These are phyloP conservation scores for Philaethria dido DNA, from an alignment of 2,888 invertebrate genomes.

Conservation along the genomic window DNA sequence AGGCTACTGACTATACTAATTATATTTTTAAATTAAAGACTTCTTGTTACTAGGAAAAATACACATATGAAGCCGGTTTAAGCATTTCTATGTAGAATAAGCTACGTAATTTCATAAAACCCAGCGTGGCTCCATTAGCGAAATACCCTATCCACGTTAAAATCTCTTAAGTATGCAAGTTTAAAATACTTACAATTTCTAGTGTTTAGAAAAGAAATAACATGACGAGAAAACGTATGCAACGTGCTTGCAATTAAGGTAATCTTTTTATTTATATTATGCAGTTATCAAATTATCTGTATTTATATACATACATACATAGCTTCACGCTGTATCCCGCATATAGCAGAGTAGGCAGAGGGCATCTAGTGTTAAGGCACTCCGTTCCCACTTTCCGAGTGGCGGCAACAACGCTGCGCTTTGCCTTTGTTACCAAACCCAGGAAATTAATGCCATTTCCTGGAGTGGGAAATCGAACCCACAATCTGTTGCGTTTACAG, in stretches of 20 bases:
- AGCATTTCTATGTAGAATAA: constrained; percentile 4
- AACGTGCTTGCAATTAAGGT: neutral
- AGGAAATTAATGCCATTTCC: no score
- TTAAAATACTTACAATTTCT: constrained; percentile 21
- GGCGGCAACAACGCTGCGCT: no score
- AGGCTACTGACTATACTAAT: no score
- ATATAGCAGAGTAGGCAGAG: no score
- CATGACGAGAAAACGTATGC: constrained; percentile 13
- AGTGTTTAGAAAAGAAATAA: constrained; percentile 24
- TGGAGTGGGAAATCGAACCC: no score
- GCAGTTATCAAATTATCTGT: neutral
- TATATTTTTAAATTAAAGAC: no score
- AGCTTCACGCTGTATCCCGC: no score
- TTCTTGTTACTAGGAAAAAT: neutral
- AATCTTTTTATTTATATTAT: constrained; percentile 12
- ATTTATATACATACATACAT: no score
- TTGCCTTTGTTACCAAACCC: no score
- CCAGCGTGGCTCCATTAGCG: constrained; percentile 15
- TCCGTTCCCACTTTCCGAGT: no score
- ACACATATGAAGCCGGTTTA: neutral
- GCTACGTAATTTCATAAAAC: constrained; percentile 14
- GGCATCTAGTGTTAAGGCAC: no score
- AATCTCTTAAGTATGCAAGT: constrained; percentile 24
- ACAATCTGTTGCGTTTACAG: no score
- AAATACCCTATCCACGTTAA: constrained; percentile 21